These are phyloP conservation scores for Epirrhoe alternata DNA, from an alignment of 2,888 invertebrate species.

Conservation along the genomic window DNA sequence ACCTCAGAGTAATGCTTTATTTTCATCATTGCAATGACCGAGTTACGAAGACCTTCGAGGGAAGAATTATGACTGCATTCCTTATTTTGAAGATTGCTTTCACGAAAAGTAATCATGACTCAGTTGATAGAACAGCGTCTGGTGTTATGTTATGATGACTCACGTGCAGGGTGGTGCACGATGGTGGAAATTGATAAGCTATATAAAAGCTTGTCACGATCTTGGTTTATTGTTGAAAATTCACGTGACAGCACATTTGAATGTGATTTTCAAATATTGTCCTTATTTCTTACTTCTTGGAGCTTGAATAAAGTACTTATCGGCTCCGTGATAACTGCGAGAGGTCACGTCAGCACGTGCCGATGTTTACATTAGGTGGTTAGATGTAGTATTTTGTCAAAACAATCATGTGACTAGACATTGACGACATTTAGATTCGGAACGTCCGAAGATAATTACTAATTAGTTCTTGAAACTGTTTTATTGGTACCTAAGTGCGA, in stretches of 20 bases:
- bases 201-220: slow-evolving; percentile 19
- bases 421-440: slow-evolving; percentile 17
- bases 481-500: background rate
- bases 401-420: slow-evolving; percentile 27
- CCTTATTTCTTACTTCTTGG: slow-evolving; percentile 36
- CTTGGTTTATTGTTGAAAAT: slow-evolving; percentile 22
- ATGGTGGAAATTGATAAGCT: slow-evolving; percentile 27
- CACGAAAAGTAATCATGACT: slow-evolving; percentile 4
- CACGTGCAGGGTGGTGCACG: slow-evolving; percentile 14
- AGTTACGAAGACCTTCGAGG: slow-evolving; percentile 20
- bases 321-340: slow-evolving; percentile 42
- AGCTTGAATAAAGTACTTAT: slow-evolving; percentile 13
- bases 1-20: slow-evolving; percentile 20
- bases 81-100: slow-evolving; percentile 8
- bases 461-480: slow-evolving; percentile 3
- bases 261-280: slow-evolving; percentile 32
- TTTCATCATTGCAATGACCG: slow-evolving; percentile 33
- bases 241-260: slow-evolving; percentile 19
- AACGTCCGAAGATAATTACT: background rate
- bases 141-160: slow-evolving; percentile 14
- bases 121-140: slow-evolving; percentile 10
- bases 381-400: slow-evolving; percentile 22
- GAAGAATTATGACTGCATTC: slow-evolving; percentile 21
- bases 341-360: slow-evolving; percentile 53
- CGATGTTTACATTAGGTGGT: slow-evolving; percentile 27